phyloP scores from a whole-genome alignment of 2,888 invertebrate species.

The Ceraclea dissimilis region DNA sequence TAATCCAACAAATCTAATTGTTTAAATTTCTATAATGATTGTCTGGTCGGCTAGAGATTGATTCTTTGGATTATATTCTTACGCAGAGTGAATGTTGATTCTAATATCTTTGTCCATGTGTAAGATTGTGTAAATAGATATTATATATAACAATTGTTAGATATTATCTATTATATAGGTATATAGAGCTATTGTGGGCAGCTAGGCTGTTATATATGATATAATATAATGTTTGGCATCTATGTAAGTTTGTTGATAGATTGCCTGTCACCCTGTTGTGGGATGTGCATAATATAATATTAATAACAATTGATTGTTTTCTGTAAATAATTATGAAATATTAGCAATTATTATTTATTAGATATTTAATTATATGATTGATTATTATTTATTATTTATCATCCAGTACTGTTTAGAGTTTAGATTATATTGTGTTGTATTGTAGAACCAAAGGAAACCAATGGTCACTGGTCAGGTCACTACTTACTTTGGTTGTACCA shows the following conservation, averaged over 20 bases:
- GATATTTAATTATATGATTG: conserved; percentile 50
- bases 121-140: too few species aligned
- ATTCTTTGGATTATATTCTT: too few species aligned
- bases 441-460: neutral
- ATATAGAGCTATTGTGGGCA: conserved; percentile 3
- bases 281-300: neutral
- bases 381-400: conserved; percentile 37
- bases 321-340: conserved; percentile 11
- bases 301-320: neutral
- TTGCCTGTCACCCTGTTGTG: neutral
- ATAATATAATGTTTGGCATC: neutral
- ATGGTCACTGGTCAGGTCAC: neutral
- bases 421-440: conserved; percentile 10
- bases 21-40: too few species aligned
- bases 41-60: too few species aligned
- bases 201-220: conserved; percentile 7
- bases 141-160: too few species aligned
- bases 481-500: conserved; percentile 5
- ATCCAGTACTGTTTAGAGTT: conserved; percentile 18
- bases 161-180: too few species aligned
- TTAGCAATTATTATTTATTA: conserved; percentile 47
- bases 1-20: too few species aligned
- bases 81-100: too few species aligned
- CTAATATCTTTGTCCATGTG: too few species aligned
- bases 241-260: neutral